Conservation (phyloP, 2,888 invertebrate genomes). For the Bembecia ichneumoniformis region DNA sequence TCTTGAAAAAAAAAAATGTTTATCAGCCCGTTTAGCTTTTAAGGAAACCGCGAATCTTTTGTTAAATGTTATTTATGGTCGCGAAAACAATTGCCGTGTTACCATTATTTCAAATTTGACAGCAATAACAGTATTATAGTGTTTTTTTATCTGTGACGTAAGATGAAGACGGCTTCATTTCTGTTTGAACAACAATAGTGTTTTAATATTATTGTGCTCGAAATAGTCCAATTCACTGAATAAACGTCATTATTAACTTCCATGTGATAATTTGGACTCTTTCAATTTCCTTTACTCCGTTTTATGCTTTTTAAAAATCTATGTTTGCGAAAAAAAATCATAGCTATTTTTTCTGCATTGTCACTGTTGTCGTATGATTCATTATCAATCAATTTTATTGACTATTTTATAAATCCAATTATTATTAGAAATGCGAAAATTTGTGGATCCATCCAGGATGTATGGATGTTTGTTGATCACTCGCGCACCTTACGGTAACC, state of each 20-base stretch:
- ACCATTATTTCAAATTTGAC: constrained; percentile 69
- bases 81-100: constrained; percentile 69
- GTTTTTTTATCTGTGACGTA: constrained; percentile 42
- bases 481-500: too few species aligned
- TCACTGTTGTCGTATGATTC: too few species aligned
- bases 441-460: too few species aligned
- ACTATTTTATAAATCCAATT: too few species aligned
- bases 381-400: too few species aligned
- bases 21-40: constrained; percentile 71
- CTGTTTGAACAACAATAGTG: constrained; percentile 34
- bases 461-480: too few species aligned
- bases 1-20: constrained; percentile 61
- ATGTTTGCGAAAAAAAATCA: too few species aligned
- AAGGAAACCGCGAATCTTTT: constrained; percentile 71
- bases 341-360: too few species aligned
- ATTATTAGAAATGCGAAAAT: too few species aligned
- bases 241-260: constrained; percentile 11
- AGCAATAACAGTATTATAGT: constrained; percentile 62
- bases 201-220: constrained; percentile 27
- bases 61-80: constrained; percentile 67
- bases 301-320: too few species aligned
- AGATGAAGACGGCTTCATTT: constrained; percentile 53
- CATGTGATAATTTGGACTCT: too few species aligned
- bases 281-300: too few species aligned
- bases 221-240: constrained; percentile 26